Evolutionary conservation across 2,797 vertebrate species (phyloP).

Genomic region (Dendrocincla tyrannina): DNA sequence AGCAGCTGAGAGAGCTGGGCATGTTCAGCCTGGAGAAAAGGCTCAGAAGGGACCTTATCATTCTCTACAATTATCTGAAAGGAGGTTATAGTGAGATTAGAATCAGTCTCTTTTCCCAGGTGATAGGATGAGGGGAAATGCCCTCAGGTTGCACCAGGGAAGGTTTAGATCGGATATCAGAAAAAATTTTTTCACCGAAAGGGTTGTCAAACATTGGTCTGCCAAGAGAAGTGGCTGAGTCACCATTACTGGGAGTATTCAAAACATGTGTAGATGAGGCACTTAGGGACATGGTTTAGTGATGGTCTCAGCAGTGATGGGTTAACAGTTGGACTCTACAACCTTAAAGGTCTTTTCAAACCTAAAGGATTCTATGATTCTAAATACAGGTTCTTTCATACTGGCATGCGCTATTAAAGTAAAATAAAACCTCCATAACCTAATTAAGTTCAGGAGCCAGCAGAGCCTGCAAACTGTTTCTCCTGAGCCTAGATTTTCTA

Average conservation of each 20-base stretch:
- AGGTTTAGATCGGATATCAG: not conserved
- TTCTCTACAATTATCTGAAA: not conserved
- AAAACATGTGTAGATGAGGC: not conserved
- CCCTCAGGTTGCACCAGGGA: not conserved
- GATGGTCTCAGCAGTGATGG: not conserved
- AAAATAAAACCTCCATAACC: not conserved
- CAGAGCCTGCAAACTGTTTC: not conserved
- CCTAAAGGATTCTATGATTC: not conserved
- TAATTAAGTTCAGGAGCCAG: slow-evolving; percentile 28
- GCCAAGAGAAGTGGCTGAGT: not conserved
- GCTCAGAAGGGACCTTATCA: not conserved
- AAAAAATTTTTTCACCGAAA: not conserved
- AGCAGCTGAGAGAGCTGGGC: not conserved
- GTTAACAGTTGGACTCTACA: not conserved
- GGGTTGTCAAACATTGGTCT: not conserved
- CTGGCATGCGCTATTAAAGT: not conserved
- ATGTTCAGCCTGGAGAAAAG: not conserved
- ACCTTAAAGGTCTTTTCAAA: not conserved
- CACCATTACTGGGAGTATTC: not conserved
- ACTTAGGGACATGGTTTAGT: not conserved
- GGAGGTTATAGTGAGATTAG: not conserved
- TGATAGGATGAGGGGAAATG: not conserved
- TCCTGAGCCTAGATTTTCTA: not conserved
- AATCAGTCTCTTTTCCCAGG: not conserved
- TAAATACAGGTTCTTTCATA: not conserved